These are phyloP conservation scores for Pampus argenteus DNA, from an alignment of 2,797 vertebrate genomes.

Conservation along the genomic window DNA sequence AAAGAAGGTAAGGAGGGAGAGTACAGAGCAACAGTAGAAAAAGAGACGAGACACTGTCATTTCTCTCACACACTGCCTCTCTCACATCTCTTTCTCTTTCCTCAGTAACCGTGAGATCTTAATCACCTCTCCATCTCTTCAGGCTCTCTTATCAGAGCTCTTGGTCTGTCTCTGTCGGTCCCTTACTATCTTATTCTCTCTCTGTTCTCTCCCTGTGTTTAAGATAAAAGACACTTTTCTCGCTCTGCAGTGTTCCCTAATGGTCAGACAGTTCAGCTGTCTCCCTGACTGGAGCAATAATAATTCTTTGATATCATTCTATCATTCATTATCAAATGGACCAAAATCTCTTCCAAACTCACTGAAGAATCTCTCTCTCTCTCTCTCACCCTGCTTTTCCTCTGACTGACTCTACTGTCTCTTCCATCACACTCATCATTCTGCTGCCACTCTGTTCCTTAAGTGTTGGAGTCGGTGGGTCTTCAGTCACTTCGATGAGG, in stretches of 20 bases:
- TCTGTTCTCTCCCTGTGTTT: constrained; percentile 35
- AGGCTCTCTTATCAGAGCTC: constrained; percentile 55
- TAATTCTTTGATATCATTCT: constrained; percentile 60
- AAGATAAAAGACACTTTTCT: constrained; percentile 66
- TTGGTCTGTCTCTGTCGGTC: constrained; percentile 28
- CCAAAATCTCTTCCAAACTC: constrained; percentile 50
- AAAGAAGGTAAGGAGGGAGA: constrained; percentile 24
- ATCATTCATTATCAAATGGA: constrained; percentile 69
- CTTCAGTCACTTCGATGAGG: constrained; percentile 26
- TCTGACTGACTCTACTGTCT: constrained; percentile 23
- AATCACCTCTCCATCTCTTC: constrained; percentile 64
- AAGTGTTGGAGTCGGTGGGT: constrained; percentile 37
- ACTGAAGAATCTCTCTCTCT: constrained; percentile 11
- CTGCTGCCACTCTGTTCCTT: constrained; percentile 45
- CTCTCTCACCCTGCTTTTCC: constrained; percentile 6
- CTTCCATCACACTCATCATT: constrained; percentile 49
- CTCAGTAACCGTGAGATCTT: constrained; percentile 50
- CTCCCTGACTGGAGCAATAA: constrained; percentile 61
- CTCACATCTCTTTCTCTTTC: constrained; percentile 44
- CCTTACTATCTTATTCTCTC: constrained; percentile 26
- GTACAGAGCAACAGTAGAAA: constrained; percentile 16
- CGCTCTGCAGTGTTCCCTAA: constrained; percentile 55
- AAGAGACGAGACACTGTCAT: constrained; percentile 45
- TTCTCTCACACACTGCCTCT: constrained; percentile 35
- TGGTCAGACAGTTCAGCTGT: constrained; percentile 61